Evolutionary conservation across 2,888 invertebrate genomes (phyloP).

Genomic region (Drosophila affinis): DNA sequence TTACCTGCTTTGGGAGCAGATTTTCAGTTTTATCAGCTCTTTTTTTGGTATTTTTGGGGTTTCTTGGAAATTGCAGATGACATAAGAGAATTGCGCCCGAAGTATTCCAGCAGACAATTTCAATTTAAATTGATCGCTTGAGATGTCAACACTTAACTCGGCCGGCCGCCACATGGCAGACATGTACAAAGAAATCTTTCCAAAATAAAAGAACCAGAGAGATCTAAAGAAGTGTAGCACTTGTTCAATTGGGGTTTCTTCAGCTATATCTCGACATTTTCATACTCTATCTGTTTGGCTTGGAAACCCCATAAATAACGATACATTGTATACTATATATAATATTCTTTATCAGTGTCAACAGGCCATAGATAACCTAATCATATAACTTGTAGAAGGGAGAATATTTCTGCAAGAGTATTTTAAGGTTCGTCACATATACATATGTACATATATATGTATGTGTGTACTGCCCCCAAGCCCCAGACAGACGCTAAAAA

Average conservation of each 20-base stretch:
- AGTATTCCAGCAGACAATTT: constrained; percentile 37
- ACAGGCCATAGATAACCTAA: neutral
- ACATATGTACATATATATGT: neutral
- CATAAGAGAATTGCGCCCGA: constrained; percentile 48
- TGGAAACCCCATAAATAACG: neutral
- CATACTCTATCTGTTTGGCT: neutral
- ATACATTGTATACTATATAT: neutral
- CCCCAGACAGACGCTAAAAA: neutral
- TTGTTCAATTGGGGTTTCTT: constrained; percentile 33
- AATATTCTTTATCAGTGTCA: neutral
- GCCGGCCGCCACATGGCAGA: constrained; percentile 60
- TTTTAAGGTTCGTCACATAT: neutral
- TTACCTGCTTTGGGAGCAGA: constrained; percentile 54
- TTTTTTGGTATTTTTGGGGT: neutral
- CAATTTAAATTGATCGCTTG: constrained; percentile 72
- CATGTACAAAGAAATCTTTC: constrained; percentile 13
- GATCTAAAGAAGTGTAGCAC: constrained; percentile 27
- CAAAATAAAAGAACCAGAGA: constrained; percentile 29
- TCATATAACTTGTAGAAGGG: neutral
- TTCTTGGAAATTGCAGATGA: constrained; percentile 64
- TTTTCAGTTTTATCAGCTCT: neutral
- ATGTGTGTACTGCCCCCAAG: neutral
- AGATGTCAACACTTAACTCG: constrained; percentile 58
- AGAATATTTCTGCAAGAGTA: neutral
- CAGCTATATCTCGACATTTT: neutral